Percentiles rank a stretch among this genome's conserved stretches.
phyloP scores from a whole-genome alignment of 2,797 vertebrate species.

The Perodicticus potto region DNA sequence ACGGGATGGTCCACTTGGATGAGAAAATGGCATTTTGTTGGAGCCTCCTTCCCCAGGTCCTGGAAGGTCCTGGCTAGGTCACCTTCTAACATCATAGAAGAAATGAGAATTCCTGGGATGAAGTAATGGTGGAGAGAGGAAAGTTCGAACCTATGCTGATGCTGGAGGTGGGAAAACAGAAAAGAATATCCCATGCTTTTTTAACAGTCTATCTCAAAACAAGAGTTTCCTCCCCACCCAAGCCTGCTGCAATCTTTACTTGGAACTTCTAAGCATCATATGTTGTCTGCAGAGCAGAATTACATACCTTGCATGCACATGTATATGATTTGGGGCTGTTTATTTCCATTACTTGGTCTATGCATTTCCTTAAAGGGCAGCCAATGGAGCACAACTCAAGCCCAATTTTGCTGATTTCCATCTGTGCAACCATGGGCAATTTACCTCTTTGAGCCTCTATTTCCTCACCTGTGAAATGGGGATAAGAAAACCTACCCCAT shows the following conservation, averaged over 20 bases:
- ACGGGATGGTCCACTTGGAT: background rate
- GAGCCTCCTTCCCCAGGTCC: background rate
- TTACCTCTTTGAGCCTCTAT: background rate
- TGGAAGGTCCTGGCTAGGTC: background rate
- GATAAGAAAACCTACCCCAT: background rate
- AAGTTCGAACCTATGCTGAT: background rate
- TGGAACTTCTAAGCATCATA: background rate
- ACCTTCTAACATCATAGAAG: background rate
- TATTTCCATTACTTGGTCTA: background rate
- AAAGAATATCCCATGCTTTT: background rate
- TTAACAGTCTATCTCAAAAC: background rate
- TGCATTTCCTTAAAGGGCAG: background rate
- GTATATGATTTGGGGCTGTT: background rate
- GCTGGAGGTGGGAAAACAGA: background rate
- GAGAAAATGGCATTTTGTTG: background rate
- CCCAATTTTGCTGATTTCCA: background rate
- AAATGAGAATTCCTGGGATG: background rate
- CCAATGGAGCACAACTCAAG: background rate
- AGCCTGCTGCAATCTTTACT: background rate
- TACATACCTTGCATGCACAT: background rate
- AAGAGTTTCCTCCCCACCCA: background rate
- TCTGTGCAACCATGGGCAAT: background rate
- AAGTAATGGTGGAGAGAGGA: background rate
- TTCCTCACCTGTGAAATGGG: background rate
- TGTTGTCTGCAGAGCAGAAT: background rate